phyloP scores from a whole-genome alignment of 2,888 invertebrate genomes.

The Chloromyia formosa region DNA sequence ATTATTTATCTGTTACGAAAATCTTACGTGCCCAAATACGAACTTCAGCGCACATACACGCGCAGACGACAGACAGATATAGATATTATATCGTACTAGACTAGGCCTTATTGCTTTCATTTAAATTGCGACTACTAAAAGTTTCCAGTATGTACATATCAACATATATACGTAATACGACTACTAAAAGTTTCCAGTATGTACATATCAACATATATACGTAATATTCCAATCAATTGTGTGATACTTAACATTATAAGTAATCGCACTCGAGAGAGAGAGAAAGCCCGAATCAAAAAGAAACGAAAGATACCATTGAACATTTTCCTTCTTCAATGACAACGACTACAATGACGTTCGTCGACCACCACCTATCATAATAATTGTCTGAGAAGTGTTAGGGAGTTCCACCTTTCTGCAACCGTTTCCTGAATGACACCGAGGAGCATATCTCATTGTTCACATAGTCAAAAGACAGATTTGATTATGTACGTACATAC shows the following conservation, averaged over 20 bases:
- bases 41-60: background rate
- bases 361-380: background rate
- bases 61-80: background rate
- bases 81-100: no score
- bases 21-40: conserved; percentile 7
- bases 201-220: no score
- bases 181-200: background rate
- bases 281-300: background rate
- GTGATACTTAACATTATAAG: conserved; percentile 8
- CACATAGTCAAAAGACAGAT: no score
- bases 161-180: no score
- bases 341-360: background rate
- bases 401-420: no score
- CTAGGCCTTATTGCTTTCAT: background rate
- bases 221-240: conserved; percentile 9
- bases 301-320: background rate
- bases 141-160: background rate
- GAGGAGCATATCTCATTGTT: no score
- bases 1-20: background rate
- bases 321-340: conserved; percentile 6
- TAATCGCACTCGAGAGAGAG: background rate
- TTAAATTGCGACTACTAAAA: background rate
- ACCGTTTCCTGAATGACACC: no score
- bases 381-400: background rate
- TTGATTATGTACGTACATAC: no score